Percentiles rank a stretch among this genome's conserved stretches.
Conservation (phyloP, 2,888 invertebrate species). For the Platycheirus rosarum region DNA sequence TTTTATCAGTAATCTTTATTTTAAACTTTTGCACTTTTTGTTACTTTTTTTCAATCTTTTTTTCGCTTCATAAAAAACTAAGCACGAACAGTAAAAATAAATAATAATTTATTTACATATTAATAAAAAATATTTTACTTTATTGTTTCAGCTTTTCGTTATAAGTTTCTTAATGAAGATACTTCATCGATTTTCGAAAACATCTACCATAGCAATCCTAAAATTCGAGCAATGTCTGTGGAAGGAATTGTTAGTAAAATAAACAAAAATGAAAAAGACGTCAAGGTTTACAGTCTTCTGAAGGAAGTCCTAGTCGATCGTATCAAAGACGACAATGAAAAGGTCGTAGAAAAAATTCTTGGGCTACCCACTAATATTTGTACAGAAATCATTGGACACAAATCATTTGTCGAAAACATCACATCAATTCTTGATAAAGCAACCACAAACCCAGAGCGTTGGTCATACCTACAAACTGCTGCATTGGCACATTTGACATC, state of each 20-base stretch:
- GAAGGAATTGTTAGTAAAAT: constrained; percentile 85
- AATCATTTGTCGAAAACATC: constrained; percentile 83
- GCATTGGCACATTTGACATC: constrained; percentile 84
- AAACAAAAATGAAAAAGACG: constrained; percentile 81
- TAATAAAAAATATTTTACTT: too few species aligned
- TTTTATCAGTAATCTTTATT: too few species aligned
- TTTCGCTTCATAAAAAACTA: too few species aligned
- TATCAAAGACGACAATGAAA: constrained; percentile 86
- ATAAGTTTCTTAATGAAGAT: constrained; percentile 84
- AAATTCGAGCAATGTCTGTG: constrained; percentile 87
- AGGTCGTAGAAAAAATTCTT: constrained; percentile 85
- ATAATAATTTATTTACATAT: too few species aligned
- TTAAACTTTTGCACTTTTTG: too few species aligned
- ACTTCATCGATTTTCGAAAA: constrained; percentile 86
- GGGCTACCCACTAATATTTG: constrained; percentile 82
- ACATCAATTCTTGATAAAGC: constrained; percentile 84
- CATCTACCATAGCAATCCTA: constrained; percentile 88
- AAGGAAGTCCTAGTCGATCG: constrained; percentile 86
- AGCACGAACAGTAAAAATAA: too few species aligned
- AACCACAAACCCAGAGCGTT: constrained; percentile 81
- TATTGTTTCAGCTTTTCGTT: constrained; percentile 83
- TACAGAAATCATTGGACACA: constrained; percentile 82
- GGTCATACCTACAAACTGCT: constrained; percentile 80
- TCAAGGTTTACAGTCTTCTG: constrained; percentile 83
- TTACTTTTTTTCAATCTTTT: too few species aligned